Evolutionary conservation across 2,888 invertebrate genomes (phyloP).

Genomic region (Epinotia brunnichana): DNA sequence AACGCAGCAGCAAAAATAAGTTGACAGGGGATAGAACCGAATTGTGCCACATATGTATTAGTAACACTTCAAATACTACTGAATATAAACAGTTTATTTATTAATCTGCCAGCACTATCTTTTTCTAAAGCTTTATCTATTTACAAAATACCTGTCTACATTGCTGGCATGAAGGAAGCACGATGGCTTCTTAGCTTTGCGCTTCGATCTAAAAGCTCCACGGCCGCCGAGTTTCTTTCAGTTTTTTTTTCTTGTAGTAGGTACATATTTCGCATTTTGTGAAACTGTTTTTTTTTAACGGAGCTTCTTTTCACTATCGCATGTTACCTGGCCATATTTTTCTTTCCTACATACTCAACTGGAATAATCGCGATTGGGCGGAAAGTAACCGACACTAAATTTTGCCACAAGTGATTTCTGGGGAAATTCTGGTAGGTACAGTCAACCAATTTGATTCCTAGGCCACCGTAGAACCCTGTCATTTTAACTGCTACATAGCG

Average conservation of each 20-base stretch:
- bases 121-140: neutral
- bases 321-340: too few relatives aligned
- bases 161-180: neutral
- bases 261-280: too few relatives aligned
- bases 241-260: too few relatives aligned
- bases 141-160: neutral
- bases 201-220: too few relatives aligned
- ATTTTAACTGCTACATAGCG: too few relatives aligned
- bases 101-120: conserved; percentile 26
- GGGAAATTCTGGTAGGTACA: neutral
- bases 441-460: too few relatives aligned
- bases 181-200: neutral
- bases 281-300: too few relatives aligned
- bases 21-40: neutral
- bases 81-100: conserved; percentile 29
- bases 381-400: neutral
- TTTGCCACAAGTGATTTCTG: neutral
- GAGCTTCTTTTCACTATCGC: too few relatives aligned
- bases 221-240: too few relatives aligned
- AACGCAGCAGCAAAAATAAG: neutral
- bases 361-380: too few relatives aligned
- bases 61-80: conserved; percentile 16
- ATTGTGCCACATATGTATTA: conserved; percentile 6
- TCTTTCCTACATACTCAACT: too few relatives aligned
- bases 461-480: too few relatives aligned